A percentile compares a stretch with the other conserved stretches of the same genome.
phyloP scores from a whole-genome alignment of 2,113 vertebrate genomes.

The Cinclus cinclus region DNA sequence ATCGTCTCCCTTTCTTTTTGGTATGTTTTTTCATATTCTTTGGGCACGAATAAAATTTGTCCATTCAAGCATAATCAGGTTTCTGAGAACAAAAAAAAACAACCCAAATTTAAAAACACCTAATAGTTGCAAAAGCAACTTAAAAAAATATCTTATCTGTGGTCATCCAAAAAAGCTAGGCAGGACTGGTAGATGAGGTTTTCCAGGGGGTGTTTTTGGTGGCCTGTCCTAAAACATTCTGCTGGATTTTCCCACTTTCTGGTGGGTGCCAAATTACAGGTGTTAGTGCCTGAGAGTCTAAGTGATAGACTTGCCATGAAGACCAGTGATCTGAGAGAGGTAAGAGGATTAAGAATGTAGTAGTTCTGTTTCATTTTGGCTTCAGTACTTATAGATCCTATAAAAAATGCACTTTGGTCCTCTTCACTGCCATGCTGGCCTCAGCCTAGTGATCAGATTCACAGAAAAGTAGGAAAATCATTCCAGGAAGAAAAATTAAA shows the following conservation, averaged over 20 bases:
- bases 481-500: neutral
- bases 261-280: neutral
- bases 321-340: neutral
- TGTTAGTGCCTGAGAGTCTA: neutral
- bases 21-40: neutral
- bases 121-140: neutral
- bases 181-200: neutral
- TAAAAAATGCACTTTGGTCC: neutral
- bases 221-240: neutral
- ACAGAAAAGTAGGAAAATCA: neutral
- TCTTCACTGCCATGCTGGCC: neutral
- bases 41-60: neutral
- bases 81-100: neutral
- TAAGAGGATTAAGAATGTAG: neutral
- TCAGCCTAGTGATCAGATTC: neutral
- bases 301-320: neutral
- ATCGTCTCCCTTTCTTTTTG: neutral
- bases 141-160: neutral
- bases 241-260: neutral
- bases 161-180: neutral
- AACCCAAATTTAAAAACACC: neutral
- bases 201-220: neutral
- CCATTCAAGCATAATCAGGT: neutral
- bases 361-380: neutral
- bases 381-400: neutral